phyloP scores from a whole-genome alignment of 2,888 invertebrate species.

The Harpalus rufipes region DNA sequence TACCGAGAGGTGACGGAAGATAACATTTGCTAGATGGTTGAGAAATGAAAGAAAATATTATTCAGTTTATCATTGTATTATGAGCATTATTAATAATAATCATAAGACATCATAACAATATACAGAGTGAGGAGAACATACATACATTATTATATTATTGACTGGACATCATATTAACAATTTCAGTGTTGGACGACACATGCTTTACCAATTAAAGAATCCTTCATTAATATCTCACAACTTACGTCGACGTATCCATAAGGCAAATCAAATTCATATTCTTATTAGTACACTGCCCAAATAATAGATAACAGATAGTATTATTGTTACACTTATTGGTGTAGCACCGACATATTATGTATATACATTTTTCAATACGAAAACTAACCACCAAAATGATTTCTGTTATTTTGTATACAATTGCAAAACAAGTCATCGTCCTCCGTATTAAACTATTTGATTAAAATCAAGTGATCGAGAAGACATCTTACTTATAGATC shows the following conservation, averaged over 20 bases:
- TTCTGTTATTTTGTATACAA: slow-evolving; percentile 23
- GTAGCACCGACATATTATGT: slow-evolving; percentile 53
- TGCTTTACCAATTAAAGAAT: slow-evolving; percentile 44
- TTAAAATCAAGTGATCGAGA: slow-evolving; percentile 44
- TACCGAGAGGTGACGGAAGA: too few species aligned
- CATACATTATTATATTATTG: slow-evolving; percentile 76
- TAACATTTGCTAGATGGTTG: too few species aligned
- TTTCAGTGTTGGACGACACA: slow-evolving; percentile 70
- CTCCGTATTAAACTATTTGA: slow-evolving; percentile 35
- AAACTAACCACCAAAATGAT: slow-evolving; percentile 37
- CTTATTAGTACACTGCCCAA: slow-evolving; percentile 57
- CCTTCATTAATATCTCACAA: slow-evolving; percentile 39
- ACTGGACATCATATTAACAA: slow-evolving; percentile 77
- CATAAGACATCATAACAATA: slow-evolving; percentile 76
- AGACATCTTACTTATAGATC: slow-evolving; percentile 51
- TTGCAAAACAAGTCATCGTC: slow-evolving; percentile 44
- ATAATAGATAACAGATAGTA: slow-evolving; percentile 45
- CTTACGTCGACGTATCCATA: slow-evolving; percentile 52
- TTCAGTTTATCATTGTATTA: slow-evolving; percentile 60
- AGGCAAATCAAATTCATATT: slow-evolving; percentile 63
- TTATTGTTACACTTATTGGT: slow-evolving; percentile 57
- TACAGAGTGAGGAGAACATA: slow-evolving; percentile 77
- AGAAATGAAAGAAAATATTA: slow-evolving; percentile 7
- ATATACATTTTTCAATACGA: slow-evolving; percentile 44
- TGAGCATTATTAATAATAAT: slow-evolving; percentile 74